Conservation (phyloP, 2,113 vertebrate species). For the Vimba vimba region DNA sequence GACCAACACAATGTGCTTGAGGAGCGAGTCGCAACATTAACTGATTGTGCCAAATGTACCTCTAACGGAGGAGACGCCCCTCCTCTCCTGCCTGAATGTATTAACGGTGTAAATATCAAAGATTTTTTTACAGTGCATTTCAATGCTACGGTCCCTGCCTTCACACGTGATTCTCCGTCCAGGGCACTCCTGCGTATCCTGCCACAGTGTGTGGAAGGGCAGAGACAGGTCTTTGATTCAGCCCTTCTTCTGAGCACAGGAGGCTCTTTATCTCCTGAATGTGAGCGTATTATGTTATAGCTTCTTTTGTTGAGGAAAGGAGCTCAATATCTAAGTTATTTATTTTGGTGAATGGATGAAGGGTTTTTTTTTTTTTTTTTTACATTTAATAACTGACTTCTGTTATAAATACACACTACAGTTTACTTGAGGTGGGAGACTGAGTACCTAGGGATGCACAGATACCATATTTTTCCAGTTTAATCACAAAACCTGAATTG, state of each 20-base stretch:
- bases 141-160: conserved; percentile 53
- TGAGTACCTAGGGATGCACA: conserved; percentile 14
- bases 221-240: conserved; percentile 35
- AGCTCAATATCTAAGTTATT: conserved; percentile 68
- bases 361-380: conserved; percentile 52
- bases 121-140: conserved; percentile 70
- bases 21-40: conserved; percentile 48
- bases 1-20: background rate
- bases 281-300: conserved; percentile 51
- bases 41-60: conserved; percentile 78
- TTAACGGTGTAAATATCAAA: conserved; percentile 75
- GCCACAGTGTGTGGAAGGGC: background rate
- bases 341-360: conserved; percentile 67
- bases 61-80: conserved; percentile 61
- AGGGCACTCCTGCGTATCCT: conserved; percentile 27
- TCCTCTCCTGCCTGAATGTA: conserved; percentile 79
- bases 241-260: conserved; percentile 18
- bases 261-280: conserved; percentile 56
- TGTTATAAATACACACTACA: background rate
- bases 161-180: conserved; percentile 39
- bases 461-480: background rate
- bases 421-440: background rate
- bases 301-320: conserved; percentile 52
- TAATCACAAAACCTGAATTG: background rate
- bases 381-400: conserved; percentile 42